A percentile compares a stretch with the other conserved stretches of the same genome.
Evolutionary conservation across 23 tunicate genomes (phyloP).

Genomic region (Halocynthia aurantium): DNA sequence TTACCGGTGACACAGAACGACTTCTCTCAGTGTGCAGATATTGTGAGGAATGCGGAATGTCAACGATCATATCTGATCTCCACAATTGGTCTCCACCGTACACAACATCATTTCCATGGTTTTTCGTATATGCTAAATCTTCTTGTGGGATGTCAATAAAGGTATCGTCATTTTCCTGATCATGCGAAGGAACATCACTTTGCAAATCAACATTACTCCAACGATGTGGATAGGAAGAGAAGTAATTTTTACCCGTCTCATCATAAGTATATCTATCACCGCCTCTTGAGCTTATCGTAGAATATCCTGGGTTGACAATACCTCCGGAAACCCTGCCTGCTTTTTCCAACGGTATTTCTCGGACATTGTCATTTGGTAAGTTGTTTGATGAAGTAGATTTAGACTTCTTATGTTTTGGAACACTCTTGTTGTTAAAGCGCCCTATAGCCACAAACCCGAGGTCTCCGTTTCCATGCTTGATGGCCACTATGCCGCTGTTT

Average conservation of each 20-base stretch:
- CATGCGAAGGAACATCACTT: neutral
- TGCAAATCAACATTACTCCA: neutral
- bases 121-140: no score
- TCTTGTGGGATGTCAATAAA: no score
- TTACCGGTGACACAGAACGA: no score
- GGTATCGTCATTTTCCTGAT: no score
- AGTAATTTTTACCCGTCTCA: constrained; percentile 16
- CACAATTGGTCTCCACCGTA: no score
- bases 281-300: neutral
- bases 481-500: constrained; percentile 56
- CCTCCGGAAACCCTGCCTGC: constrained; percentile 1
- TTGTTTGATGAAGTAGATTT: neutral
- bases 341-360: neutral
- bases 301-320: constrained; percentile 19
- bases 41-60: no score
- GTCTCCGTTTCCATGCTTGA: constrained; percentile 34
- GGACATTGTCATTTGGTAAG: neutral
- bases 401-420: neutral
- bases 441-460: constrained; percentile 75
- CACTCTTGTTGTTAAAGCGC: constrained; percentile 5
- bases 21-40: no score
- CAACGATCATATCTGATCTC: no score
- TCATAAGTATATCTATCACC: constrained; percentile 18
- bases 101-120: no score
- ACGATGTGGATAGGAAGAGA: neutral